These are phyloP conservation scores for Philantomba maxwellii DNA, from an alignment of 2,113 vertebrate species.

Conservation along the genomic window DNA sequence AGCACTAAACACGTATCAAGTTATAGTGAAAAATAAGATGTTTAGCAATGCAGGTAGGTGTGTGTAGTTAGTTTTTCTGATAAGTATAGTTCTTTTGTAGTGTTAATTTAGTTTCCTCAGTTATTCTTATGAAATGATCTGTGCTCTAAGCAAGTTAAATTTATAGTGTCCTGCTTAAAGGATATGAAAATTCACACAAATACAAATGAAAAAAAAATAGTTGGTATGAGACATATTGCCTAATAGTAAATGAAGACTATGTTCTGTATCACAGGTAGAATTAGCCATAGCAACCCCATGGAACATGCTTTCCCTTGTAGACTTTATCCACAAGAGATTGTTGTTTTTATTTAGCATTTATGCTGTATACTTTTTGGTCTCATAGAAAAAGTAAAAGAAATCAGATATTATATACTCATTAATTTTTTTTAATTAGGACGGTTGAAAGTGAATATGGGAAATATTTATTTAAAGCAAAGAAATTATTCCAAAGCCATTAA, in stretches of 20 bases:
- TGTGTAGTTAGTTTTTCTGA: background rate
- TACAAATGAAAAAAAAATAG: background rate
- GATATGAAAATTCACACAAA: slow-evolving; percentile 12
- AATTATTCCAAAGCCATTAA: slow-evolving; percentile 97
- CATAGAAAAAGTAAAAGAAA: slow-evolving; percentile 19
- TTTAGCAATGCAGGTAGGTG: slow-evolving; percentile 92
- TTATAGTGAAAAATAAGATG: slow-evolving; percentile 98
- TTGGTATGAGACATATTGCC: background rate
- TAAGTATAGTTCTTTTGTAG: background rate
- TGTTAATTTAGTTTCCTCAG: background rate
- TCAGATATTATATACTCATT: slow-evolving; percentile 14
- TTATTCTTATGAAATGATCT: slow-evolving; percentile 21
- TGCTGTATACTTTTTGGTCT: background rate
- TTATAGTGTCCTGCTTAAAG: slow-evolving; percentile 22
- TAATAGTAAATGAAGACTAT: background rate
- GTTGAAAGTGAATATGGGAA: slow-evolving; percentile 97
- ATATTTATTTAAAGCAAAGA: slow-evolving; percentile 96
- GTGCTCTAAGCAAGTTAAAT: background rate
- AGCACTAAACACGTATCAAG: slow-evolving; percentile 94
- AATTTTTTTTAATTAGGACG: slow-evolving; percentile 80
- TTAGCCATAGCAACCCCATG: background rate
- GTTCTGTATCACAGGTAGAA: background rate
- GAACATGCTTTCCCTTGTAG: background rate
- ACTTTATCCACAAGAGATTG: background rate
- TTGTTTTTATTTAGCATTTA: background rate